Conservation (phyloP, 30 jellyfish, hydroid and myxozoan genomes). For the Morbakka virulenta region DNA sequence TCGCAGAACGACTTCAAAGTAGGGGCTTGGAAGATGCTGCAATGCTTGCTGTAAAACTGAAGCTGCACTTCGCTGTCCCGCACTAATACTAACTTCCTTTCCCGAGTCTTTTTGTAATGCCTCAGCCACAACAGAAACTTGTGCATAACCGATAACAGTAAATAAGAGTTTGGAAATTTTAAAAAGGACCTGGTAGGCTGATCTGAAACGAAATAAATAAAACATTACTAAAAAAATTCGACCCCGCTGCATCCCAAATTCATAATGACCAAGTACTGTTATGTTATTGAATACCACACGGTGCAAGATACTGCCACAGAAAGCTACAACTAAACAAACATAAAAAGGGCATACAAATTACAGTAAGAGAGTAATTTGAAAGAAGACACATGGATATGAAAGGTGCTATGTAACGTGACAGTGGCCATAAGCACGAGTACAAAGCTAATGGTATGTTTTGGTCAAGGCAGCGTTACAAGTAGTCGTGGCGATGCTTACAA, state of each 20-base stretch:
- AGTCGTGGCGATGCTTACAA: too few relatives aligned
- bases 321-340: neutral
- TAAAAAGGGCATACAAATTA: neutral
- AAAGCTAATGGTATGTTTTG: too few relatives aligned
- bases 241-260: too few relatives aligned
- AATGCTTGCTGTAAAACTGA: slow-evolving; percentile 78
- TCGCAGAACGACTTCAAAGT: slow-evolving; percentile 78
- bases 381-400: too few relatives aligned
- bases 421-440: too few relatives aligned
- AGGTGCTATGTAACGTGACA: too few relatives aligned
- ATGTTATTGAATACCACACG: too few relatives aligned
- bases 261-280: too few relatives aligned
- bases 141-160: slow-evolving; percentile 88
- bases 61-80: slow-evolving; percentile 75
- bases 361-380: neutral
- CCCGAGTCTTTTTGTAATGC: slow-evolving; percentile 81
- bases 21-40: slow-evolving; percentile 86
- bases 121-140: slow-evolving; percentile 87
- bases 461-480: too few relatives aligned
- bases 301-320: neutral
- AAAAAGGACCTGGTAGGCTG: slow-evolving; percentile 78
- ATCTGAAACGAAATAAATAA: slow-evolving; percentile 36
- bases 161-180: slow-evolving; percentile 81
- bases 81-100: slow-evolving; percentile 59
- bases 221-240: neutral